phyloP scores from a whole-genome alignment of 2,113 vertebrate genomes.

The Protobothrops flavoviridis region DNA sequence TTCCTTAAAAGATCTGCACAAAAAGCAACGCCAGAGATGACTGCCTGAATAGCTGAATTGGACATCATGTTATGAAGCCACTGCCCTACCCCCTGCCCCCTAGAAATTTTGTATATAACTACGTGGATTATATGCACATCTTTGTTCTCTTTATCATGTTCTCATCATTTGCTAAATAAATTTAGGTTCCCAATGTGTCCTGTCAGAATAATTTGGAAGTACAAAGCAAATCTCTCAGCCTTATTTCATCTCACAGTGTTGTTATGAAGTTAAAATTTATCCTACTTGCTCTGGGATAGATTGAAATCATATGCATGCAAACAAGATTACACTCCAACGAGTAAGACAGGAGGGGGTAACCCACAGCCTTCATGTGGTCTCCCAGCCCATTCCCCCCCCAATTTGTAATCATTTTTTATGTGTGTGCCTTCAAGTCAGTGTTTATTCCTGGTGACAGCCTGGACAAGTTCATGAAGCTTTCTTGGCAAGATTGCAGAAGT shows the following conservation, averaged over 20 bases:
- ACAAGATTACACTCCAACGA: not conserved
- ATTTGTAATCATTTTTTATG: not conserved
- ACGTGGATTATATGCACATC: not conserved
- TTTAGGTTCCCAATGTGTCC: not conserved
- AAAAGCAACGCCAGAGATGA: not conserved
- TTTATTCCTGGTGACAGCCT: not conserved
- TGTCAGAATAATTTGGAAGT: not conserved
- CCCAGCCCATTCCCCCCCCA: not conserved
- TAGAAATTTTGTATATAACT: not conserved
- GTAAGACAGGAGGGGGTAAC: too few species aligned
- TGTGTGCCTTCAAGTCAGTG: not conserved
- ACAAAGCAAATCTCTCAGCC: not conserved
- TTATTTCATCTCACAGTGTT: not conserved
- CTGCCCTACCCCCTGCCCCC: not conserved
- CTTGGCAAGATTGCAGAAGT: not conserved
- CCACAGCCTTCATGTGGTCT: not conserved
- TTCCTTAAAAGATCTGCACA: not conserved
- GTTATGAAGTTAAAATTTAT: not conserved
- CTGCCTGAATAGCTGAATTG: not conserved
- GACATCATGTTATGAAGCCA: not conserved
- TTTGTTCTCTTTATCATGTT: not conserved
- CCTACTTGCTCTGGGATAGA: not conserved
- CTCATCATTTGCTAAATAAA: not conserved
- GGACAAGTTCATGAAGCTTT: not conserved
- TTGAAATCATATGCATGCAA: not conserved